Conservation (phyloP, 2,888 invertebrate species). For the Noctuana brunneofusca region DNA sequence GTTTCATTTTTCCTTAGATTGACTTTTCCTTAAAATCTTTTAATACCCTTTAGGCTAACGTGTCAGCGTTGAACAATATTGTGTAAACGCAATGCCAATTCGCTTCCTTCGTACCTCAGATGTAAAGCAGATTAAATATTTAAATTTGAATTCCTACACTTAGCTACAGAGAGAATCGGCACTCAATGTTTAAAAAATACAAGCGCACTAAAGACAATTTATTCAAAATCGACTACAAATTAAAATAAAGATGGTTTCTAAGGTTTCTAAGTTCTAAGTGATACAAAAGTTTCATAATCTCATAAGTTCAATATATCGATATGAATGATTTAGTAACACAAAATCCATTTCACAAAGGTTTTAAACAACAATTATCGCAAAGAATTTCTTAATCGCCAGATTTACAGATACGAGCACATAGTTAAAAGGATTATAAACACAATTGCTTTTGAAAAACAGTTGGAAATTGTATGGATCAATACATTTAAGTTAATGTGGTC, state of each 20-base stretch:
- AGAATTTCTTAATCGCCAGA: not conserved
- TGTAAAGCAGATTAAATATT: not conserved
- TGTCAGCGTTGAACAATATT: no score
- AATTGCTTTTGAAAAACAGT: not conserved
- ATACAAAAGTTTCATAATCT: not conserved
- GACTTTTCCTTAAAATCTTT: no score
- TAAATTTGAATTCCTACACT: not conserved
- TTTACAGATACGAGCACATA: not conserved
- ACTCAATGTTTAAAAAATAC: no score
- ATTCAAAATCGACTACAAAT: not conserved
- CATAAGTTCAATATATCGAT: not conserved
- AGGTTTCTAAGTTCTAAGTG: not conserved
- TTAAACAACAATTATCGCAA: constrained; percentile 2
- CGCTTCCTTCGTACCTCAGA: not conserved
- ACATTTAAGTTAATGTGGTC: no score
- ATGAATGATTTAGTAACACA: not conserved
- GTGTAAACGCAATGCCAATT: constrained; percentile 8
- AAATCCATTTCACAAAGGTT: not conserved
- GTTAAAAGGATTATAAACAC: not conserved
- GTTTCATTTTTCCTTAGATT: no score
- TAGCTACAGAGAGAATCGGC: no score
- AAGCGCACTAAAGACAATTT: no score
- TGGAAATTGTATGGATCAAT: not conserved
- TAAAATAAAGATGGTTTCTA: not conserved
- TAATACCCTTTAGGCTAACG: no score